These are phyloP conservation scores for Embiotoca jacksoni DNA, from an alignment of 2,113 vertebrate species.

Conservation along the genomic window DNA sequence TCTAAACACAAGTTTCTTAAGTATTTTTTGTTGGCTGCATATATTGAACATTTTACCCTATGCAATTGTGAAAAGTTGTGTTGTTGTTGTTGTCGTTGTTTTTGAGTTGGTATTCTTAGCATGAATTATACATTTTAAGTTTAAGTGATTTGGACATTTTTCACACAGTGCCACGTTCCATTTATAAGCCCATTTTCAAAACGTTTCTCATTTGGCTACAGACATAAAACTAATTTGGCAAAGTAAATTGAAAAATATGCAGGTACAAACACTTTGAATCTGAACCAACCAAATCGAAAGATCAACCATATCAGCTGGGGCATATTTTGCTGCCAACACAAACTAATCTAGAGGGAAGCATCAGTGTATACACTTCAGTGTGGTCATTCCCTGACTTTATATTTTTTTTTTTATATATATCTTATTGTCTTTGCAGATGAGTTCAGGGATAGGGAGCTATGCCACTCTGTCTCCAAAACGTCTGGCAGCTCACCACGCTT, in stretches of 20 bases:
- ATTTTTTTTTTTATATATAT: conserved; percentile 1
- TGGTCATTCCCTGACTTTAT: background rate
- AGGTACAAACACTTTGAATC: background rate
- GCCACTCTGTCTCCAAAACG: conserved; percentile 97
- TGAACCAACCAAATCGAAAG: background rate
- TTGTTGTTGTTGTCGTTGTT: background rate
- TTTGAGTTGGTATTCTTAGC: background rate
- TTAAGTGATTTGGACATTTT: conserved; percentile 27
- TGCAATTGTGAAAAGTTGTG: background rate
- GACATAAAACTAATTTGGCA: conserved; percentile 1
- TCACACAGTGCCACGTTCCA: conserved; percentile 22
- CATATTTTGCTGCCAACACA: background rate
- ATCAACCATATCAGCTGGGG: background rate
- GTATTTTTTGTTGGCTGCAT: background rate
- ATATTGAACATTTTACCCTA: background rate
- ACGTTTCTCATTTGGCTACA: conserved; percentile 8
- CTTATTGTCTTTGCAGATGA: conserved; percentile 85
- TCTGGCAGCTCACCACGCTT: conserved; percentile 90
- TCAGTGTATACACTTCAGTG: background rate
- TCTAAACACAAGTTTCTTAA: background rate
- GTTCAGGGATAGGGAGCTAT: conserved; percentile 95
- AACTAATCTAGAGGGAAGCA: background rate
- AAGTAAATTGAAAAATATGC: conserved; percentile 11
- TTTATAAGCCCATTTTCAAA: conserved; percentile 18
- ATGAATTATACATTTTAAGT: conserved; percentile 11